Conservation (phyloP, 2,797 vertebrate species). For the Scolopax bukidnonensis region DNA sequence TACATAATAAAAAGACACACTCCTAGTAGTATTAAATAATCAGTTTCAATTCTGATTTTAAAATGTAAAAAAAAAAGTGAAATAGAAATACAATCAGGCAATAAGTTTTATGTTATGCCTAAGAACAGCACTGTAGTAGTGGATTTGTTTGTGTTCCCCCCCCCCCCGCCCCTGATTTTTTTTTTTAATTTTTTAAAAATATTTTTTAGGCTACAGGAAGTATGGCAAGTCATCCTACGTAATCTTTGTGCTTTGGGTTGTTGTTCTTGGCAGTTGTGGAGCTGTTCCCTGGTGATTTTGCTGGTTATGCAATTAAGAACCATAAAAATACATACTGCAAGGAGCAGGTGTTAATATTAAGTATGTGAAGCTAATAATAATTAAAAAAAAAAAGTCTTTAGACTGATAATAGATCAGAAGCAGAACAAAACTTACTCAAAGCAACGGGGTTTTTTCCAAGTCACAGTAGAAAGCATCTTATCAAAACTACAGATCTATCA, state of each 20-base stretch:
- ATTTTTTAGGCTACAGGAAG: not conserved
- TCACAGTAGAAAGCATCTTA: not conserved
- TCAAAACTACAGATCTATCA: not conserved
- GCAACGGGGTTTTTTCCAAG: not conserved
- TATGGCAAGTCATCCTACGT: not conserved
- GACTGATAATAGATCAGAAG: not conserved
- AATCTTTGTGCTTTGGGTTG: not conserved
- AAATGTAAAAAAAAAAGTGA: not conserved
- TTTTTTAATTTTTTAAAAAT: not conserved
- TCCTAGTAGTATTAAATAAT: not conserved
- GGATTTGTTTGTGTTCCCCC: not conserved
- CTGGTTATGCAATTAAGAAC: not conserved
- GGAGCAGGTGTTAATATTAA: not conserved
- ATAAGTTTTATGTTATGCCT: rapidly evolving
- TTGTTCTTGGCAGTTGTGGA: not conserved
- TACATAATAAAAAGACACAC: not conserved
- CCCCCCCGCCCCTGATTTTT: not conserved
- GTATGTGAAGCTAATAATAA: not conserved
- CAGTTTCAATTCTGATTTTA: not conserved
- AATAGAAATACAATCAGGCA: too few relatives aligned
- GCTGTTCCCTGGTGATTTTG: not conserved
- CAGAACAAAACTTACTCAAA: not conserved
- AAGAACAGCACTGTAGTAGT: not conserved
- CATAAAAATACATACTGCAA: not conserved
- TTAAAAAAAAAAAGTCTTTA: not conserved